phyloP scores from a whole-genome alignment of 2,888 invertebrate genomes.

The Salticus scenicus region DNA sequence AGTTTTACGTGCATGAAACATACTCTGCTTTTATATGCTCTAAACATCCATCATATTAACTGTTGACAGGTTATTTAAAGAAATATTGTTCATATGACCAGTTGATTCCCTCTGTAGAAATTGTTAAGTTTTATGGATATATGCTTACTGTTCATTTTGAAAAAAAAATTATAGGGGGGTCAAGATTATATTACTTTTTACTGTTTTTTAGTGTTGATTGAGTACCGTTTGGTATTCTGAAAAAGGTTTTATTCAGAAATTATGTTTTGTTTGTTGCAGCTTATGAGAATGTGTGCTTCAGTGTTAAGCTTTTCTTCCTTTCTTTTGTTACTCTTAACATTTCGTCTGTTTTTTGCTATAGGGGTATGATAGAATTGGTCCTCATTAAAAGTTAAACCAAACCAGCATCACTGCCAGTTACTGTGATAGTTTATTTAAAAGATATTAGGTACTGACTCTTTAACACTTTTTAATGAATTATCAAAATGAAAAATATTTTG shows the following conservation, averaged over 20 bases:
- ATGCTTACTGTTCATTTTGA: slow-evolving; percentile 54
- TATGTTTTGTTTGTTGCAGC: slow-evolving; percentile 21
- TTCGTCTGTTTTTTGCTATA: slow-evolving; percentile 25
- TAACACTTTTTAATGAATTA: background rate
- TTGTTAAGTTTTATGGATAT: slow-evolving; percentile 68
- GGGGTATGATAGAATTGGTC: slow-evolving; percentile 68
- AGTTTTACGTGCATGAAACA: slow-evolving; percentile 33
- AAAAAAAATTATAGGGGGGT: background rate
- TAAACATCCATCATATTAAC: slow-evolving; percentile 56
- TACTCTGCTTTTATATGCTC: slow-evolving; percentile 59
- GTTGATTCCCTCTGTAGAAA: slow-evolving; percentile 51
- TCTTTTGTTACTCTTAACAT: background rate
- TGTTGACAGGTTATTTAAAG: slow-evolving; percentile 52
- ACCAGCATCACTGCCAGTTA: slow-evolving; percentile 69
- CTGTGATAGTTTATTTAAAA: slow-evolving; percentile 69
- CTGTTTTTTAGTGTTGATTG: slow-evolving; percentile 28
- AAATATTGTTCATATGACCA: slow-evolving; percentile 58
- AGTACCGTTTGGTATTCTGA: slow-evolving; percentile 5
- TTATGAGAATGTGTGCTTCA: slow-evolving; percentile 59
- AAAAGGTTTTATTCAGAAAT: slow-evolving; percentile 15
- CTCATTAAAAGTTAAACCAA: slow-evolving; percentile 54
- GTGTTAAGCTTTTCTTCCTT: slow-evolving; percentile 32
- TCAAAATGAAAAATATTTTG: background rate
- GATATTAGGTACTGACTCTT: slow-evolving; percentile 54
- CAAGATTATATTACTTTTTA: slow-evolving; percentile 35